Evolutionary conservation across 2,888 invertebrate genomes (phyloP).

Genomic region (Eilema griseolum): DNA sequence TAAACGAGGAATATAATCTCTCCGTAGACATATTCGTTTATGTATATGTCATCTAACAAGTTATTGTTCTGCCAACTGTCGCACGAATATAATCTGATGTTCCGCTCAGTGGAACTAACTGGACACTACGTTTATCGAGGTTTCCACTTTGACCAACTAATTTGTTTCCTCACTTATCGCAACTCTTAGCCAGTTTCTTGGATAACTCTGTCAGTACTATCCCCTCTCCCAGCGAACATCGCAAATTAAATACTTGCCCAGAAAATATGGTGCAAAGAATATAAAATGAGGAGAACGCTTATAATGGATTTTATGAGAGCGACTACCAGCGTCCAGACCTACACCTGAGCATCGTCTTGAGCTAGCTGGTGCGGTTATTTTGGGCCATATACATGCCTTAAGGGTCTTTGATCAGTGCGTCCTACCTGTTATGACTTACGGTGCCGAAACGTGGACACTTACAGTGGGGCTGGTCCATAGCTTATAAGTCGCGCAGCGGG

Average conservation of each 20-base stretch:
- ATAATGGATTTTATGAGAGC: too few species aligned
- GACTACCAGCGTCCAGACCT: too few species aligned
- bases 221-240: neutral
- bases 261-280: neutral
- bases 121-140: neutral
- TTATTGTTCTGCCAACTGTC: neutral
- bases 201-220: neutral
- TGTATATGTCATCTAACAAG: neutral
- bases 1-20: neutral
- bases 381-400: too few species aligned
- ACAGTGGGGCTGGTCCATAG: too few species aligned
- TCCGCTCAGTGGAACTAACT: neutral
- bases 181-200: neutral
- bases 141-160: neutral
- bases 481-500: too few species aligned
- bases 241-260: neutral
- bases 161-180: neutral
- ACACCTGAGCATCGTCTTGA: too few species aligned
- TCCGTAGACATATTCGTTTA: neutral
- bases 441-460: too few species aligned
- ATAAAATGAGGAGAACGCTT: too few species aligned
- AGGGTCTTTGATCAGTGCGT: too few species aligned
- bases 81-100: neutral
- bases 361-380: too few species aligned
- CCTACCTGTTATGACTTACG: too few species aligned